These are phyloP conservation scores for Epinephelus lanceolatus DNA, from an alignment of 2,113 vertebrate genomes.

Conservation along the genomic window DNA sequence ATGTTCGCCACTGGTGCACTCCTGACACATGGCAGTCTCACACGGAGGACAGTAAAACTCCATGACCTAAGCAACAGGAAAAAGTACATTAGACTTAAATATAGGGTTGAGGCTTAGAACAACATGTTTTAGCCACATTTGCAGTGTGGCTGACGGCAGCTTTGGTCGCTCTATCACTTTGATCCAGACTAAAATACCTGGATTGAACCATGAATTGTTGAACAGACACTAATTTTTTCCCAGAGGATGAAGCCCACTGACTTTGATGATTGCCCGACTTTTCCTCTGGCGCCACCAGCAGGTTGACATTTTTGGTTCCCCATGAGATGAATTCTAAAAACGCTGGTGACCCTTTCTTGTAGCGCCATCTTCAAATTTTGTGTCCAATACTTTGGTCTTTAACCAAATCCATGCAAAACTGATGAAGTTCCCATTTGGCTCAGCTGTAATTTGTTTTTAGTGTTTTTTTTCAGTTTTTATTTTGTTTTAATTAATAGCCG, in stretches of 20 bases:
- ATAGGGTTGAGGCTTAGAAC: background rate
- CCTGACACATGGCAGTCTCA: conserved; percentile 97
- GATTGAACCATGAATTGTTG: background rate
- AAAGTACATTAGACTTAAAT: background rate
- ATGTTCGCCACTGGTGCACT: conserved; percentile 94
- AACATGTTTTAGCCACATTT: background rate
- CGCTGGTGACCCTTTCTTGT: background rate
- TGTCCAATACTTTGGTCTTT: background rate
- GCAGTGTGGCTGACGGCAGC: background rate
- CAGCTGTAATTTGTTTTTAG: too few species aligned
- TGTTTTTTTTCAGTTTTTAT: too few species aligned
- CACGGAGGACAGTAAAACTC: conserved; percentile 98
- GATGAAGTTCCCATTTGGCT: background rate
- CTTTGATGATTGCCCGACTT: too few species aligned
- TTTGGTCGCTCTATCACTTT: background rate
- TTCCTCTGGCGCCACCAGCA: too few species aligned
- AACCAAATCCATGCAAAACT: background rate
- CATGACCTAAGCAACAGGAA: conserved; percentile 89
- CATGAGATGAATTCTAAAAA: background rate
- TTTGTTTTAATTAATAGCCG: too few species aligned
- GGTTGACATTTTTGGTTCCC: too few species aligned
- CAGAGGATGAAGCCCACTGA: too few species aligned
- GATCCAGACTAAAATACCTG: conserved; percentile 2
- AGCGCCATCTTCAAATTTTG: background rate
- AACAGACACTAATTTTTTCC: background rate